Conservation (phyloP, 2,113 vertebrate species). For the Rhinopomastus cyanomelas region DNA sequence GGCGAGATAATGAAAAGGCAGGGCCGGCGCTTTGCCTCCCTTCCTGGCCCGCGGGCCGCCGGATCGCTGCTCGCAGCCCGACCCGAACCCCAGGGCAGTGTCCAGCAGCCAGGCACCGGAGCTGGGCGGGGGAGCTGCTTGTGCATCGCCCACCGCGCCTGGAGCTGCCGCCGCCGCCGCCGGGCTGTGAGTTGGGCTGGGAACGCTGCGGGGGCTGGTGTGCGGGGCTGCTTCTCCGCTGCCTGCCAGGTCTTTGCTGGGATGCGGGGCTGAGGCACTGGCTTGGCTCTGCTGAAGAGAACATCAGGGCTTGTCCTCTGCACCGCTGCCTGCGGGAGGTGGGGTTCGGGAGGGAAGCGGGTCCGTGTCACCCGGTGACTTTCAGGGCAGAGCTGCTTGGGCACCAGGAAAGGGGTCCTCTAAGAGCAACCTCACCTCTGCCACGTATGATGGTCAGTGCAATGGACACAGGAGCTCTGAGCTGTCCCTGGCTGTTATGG, state of each 20-base stretch:
- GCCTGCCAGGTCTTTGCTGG: not conserved
- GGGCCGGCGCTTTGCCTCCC: not conserved
- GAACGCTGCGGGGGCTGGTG: not conserved
- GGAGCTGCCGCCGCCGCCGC: fast-evolving
- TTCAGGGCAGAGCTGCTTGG: too few relatives aligned
- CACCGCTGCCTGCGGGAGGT: too few relatives aligned
- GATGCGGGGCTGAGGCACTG: too few relatives aligned
- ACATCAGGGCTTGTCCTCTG: too few relatives aligned
- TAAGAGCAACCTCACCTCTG: too few relatives aligned
- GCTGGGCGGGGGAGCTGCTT: fast-evolving
- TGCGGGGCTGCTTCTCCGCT: not conserved
- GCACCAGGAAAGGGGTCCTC: too few relatives aligned
- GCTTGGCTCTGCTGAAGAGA: not conserved
- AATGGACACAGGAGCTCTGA: too few relatives aligned
- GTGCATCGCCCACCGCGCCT: not conserved
- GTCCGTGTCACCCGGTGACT: too few relatives aligned
- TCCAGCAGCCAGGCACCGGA: not conserved
- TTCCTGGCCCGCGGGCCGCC: not conserved
- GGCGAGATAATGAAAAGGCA: not conserved
- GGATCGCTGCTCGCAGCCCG: fast-evolving
- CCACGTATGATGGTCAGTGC: too few relatives aligned
- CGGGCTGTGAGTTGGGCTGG: fast-evolving
- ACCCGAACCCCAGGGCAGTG: not conserved
- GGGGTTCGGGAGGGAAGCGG: too few relatives aligned
- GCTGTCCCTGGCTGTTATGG: too few relatives aligned